Evolutionary conservation across 2,888 invertebrate genomes (phyloP), one percentile per base, ranked within the genome.

Genomic region (Diplazon laetatorius): DNA sequence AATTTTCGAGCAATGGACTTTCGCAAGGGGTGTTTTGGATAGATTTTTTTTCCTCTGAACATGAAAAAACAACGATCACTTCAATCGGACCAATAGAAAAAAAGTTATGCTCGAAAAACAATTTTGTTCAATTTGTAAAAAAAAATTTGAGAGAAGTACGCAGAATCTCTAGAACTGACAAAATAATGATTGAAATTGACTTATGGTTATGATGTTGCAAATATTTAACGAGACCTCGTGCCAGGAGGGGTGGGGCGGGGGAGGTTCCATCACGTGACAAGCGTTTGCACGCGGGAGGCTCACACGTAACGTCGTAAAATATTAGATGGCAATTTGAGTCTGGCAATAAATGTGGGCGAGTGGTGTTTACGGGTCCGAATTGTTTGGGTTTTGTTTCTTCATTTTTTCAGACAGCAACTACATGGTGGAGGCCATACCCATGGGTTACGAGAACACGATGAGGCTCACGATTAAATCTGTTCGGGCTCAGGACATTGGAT

Each of bases 381-480:
- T n/a, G n/a, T n/a, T n/a, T n/a, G n/a, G n/a, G n/a, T n/a, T n/a
- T n/a, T n/a, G n/a, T n/a, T n/a, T n/a, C n/a, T n/a, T n/a, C n/a
- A n/a, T n/a, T 25, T 80, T 84, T 80, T 4, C 84, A 91, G 92
- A 91, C 81, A 91, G 89, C 78, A 88, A 91, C 78, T 92, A 92
- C 85, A 90, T 90, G 83, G 89, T 92, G 37, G 89, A 89, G 50
- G 81, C 85, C 3, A 83, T 84, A 20, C 80, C 86, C 3, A 83
- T 85, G 8, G 89, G 88, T 18, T 91, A 91, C 78, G 88, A 88
- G 69, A 89, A 85, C 35, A 90, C 87, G 60, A 92, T 92, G 92
- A 91, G 87, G 82, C 86, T 92, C 55, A 91, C 89, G 59, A 91
- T 92, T 74, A 86, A 85, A 44, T 87, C 90, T n/a, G 88, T 92